These are phyloP conservation scores for Geopemphigus sp. DNA, from an alignment of 1,140 invertebrate genomes.

Conservation along the genomic window DNA sequence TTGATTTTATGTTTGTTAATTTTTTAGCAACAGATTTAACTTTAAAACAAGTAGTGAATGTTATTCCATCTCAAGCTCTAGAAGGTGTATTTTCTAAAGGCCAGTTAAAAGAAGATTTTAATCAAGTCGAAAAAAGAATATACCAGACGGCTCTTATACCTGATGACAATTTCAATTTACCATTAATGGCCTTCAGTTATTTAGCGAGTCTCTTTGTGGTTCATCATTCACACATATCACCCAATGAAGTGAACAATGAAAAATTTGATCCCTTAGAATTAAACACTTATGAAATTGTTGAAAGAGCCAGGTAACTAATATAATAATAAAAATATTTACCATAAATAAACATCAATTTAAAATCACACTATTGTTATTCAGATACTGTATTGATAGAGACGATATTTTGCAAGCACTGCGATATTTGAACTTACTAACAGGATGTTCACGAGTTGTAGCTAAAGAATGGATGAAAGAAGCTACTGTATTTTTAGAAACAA, in stretches of 20 bases:
- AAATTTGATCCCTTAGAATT: slow-evolving; percentile 65
- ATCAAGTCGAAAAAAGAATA: slow-evolving; percentile 62
- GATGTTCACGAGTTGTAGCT: slow-evolving; percentile 78
- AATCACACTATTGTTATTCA: slow-evolving; percentile 55
- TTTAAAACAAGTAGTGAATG: slow-evolving; percentile 51
- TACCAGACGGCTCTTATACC: slow-evolving; percentile 52
- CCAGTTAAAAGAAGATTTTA: slow-evolving; percentile 77
- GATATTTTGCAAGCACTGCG: slow-evolving; percentile 79
- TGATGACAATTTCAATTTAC: slow-evolving; percentile 68
- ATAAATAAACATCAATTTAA: background rate
- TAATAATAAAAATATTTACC: background rate
- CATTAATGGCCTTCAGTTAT: slow-evolving; percentile 83
- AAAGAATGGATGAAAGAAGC: slow-evolving; percentile 84
- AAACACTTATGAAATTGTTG: slow-evolving; percentile 83
- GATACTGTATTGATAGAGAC: slow-evolving; percentile 81
- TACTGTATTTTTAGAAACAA: slow-evolving; percentile 79
- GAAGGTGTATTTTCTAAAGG: slow-evolving; percentile 84
- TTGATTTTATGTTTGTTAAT: background rate
- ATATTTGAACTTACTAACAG: slow-evolving; percentile 86
- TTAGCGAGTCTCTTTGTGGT: slow-evolving; percentile 72
- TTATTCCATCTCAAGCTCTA: slow-evolving; percentile 75
- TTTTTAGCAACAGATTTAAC: slow-evolving; percentile 4
- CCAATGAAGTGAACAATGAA: slow-evolving; percentile 68
- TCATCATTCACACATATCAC: slow-evolving; percentile 66
- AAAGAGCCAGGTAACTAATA: slow-evolving; percentile 70